Percentiles rank a stretch among this genome's conserved stretches.
Conservation (phyloP, 2,797 vertebrate genomes). For the Phrynocephalus forsythii region DNA sequence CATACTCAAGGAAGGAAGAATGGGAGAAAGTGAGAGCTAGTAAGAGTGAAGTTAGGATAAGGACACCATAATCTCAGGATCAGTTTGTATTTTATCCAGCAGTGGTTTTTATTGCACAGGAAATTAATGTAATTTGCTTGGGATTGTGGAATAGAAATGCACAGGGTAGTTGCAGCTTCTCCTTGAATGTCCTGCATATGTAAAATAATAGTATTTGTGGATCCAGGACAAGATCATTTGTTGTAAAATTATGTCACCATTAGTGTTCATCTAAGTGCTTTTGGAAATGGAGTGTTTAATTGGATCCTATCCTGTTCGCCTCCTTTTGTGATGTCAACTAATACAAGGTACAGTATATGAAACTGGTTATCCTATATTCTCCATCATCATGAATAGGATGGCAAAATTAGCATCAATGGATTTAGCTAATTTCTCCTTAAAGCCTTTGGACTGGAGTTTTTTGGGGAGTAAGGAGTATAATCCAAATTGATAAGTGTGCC, state of each 20-base stretch:
- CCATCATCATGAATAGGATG: not conserved
- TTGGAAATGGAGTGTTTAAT: not conserved
- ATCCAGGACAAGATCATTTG: not conserved
- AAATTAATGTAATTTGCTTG: not conserved
- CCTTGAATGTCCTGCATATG: not conserved
- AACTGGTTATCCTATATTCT: not conserved
- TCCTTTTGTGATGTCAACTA: not conserved
- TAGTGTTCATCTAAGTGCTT: not conserved
- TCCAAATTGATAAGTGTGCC: not conserved
- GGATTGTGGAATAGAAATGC: not conserved
- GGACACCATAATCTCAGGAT: not conserved
- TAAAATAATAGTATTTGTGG: not conserved
- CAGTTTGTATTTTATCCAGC: not conserved
- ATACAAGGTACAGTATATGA: not conserved
- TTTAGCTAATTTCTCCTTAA: not conserved
- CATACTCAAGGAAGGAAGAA: not conserved
- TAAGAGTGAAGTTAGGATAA: not conserved
- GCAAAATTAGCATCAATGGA: not conserved
- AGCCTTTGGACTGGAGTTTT: not conserved
- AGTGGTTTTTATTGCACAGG: not conserved
- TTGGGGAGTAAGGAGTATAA: not conserved
- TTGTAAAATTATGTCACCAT: no score
- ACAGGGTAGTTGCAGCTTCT: not conserved
- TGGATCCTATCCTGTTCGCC: no score
- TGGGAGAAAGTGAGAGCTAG: not conserved